Evolutionary conservation across 2,888 invertebrate species (phyloP).

Genomic region (Nymphalis urticae): DNA sequence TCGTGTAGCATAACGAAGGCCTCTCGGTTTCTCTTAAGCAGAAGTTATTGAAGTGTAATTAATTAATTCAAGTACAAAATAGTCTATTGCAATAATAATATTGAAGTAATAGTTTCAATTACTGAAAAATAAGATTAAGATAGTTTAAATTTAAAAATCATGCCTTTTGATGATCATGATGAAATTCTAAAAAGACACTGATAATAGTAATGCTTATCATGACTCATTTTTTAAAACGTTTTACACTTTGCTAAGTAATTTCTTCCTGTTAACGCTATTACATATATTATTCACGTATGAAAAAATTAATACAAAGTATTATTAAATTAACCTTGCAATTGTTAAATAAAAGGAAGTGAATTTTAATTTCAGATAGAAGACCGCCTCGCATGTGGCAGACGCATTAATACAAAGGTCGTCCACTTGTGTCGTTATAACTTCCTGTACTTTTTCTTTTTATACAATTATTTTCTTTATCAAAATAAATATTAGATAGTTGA

Average conservation of each 20-base stretch:
- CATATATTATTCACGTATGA: neutral
- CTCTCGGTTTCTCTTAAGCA: slow-evolving; percentile 1
- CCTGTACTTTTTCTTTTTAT: slow-evolving; percentile 28
- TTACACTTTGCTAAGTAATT: no score
- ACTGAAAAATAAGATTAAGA: neutral
- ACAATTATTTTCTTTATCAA: neutral
- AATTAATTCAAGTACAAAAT: slow-evolving; percentile 8
- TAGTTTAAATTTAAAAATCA: neutral
- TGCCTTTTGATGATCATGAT: no score
- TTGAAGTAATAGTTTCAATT: neutral
- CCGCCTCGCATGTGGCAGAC: slow-evolving; percentile 22
- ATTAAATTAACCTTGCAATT: slow-evolving; percentile 24
- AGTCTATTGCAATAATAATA: neutral
- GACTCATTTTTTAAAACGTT: no score
- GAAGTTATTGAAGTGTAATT: neutral
- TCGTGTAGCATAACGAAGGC: neutral
- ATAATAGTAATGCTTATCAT: no score
- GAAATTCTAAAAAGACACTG: no score
- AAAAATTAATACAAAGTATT: slow-evolving; percentile 15
- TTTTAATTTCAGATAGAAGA: slow-evolving; percentile 25
- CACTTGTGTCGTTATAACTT: slow-evolving; percentile 30
- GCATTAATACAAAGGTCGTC: slow-evolving; percentile 37
- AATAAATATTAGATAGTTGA: neutral
- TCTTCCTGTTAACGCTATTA: no score
- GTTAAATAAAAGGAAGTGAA: slow-evolving; percentile 35